Evolutionary conservation across 2,797 vertebrate genomes (phyloP).

Genomic region (Lagodon rhomboides): DNA sequence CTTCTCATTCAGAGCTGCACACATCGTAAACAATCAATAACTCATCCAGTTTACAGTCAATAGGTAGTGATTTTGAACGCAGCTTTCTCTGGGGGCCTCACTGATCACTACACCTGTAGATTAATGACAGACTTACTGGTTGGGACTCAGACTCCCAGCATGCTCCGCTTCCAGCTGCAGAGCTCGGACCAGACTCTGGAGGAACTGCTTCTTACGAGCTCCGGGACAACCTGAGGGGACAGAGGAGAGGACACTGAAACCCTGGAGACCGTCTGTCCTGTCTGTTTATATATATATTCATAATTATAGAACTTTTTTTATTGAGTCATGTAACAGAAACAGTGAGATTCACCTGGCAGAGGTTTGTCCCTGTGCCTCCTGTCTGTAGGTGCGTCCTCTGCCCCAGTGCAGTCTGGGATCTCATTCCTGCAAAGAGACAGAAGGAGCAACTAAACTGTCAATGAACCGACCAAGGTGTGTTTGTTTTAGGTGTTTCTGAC

Average conservation of each 20-base stretch:
- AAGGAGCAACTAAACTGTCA: neutral
- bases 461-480: neutral
- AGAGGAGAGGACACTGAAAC: neutral
- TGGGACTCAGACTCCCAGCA: conserved; percentile 54
- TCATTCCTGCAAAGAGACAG: conserved; percentile 61
- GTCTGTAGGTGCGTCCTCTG: conserved; percentile 38
- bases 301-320: too few species aligned
- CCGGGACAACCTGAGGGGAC: conserved; percentile 74
- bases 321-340: neutral
- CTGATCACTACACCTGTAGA: neutral
- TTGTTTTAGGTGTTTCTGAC: too few species aligned
- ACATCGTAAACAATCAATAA: too few species aligned
- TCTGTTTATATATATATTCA: too few species aligned
- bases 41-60: neutral
- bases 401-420: conserved; percentile 73
- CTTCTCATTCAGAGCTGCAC: neutral
- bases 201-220: conserved; percentile 75
- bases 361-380: conserved; percentile 60
- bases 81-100: neutral
- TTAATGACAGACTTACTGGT: conserved; percentile 49
- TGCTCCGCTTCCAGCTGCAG: conserved; percentile 76
- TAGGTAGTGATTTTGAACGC: neutral
- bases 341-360: conserved; percentile 64
- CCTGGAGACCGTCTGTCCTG: too few species aligned
- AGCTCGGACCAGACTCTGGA: conserved; percentile 73